phyloP scores from a whole-genome alignment of 2,888 invertebrate genomes.

The Chironomus riparius region DNA sequence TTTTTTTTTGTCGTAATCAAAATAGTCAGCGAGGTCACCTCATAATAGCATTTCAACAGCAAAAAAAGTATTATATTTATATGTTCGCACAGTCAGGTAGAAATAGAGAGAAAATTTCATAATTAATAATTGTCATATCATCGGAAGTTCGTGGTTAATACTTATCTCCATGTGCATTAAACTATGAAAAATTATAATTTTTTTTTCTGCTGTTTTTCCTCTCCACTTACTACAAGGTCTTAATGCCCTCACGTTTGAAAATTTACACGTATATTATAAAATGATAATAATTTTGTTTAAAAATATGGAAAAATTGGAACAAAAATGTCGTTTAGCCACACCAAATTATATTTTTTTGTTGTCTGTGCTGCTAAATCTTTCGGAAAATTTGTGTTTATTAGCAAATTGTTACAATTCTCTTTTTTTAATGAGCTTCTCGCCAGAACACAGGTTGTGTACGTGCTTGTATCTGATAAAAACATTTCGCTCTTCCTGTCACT shows the following conservation, averaged over 20 bases:
- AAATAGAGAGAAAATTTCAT: constrained; percentile 6
- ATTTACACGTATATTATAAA: background rate
- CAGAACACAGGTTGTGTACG: too few species aligned
- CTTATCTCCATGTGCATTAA: constrained; percentile 25
- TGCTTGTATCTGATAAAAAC: too few species aligned
- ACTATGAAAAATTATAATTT: constrained; percentile 9
- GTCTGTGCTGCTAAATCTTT: constrained; percentile 12
- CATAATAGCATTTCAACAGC: background rate
- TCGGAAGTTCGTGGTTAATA: constrained; percentile 19
- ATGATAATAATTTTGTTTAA: background rate
- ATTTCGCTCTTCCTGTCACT: too few species aligned
- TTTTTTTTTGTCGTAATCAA: background rate
- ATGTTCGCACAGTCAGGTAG: background rate
- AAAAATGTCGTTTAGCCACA: background rate
- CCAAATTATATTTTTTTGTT: background rate
- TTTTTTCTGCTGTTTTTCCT: background rate
- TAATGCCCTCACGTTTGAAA: background rate
- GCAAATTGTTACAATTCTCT: constrained; percentile 1
- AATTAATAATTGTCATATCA: constrained; percentile 22
- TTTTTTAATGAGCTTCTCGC: background rate
- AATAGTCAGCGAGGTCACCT: background rate
- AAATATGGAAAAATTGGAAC: background rate
- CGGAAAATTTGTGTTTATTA: constrained; percentile 27
- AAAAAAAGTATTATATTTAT: background rate
- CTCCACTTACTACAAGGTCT: background rate